Percentiles rank a stretch among this genome's conserved stretches.
Evolutionary conservation across 2,113 vertebrate species (phyloP).

Genomic region (Eudorcas thomsonii): DNA sequence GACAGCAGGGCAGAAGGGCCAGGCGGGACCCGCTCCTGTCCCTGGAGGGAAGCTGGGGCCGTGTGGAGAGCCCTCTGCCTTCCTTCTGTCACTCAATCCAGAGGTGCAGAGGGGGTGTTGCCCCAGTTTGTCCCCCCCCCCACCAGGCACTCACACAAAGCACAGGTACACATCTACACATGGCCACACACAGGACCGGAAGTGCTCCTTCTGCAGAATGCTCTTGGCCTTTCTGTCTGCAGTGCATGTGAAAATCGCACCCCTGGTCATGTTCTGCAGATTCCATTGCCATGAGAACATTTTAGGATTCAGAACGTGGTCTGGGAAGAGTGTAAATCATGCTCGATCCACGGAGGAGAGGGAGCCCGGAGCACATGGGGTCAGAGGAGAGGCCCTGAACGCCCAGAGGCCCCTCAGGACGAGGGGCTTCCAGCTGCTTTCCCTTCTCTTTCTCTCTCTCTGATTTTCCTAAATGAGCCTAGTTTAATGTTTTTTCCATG

Average conservation of each 20-base stretch:
- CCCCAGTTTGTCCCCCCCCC: neutral
- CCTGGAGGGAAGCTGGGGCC: neutral
- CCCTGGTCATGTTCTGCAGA: neutral
- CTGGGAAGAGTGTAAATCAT: neutral
- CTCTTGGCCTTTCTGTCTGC: neutral
- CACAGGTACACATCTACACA: no score
- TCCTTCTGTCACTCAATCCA: neutral
- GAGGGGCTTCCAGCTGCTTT: neutral
- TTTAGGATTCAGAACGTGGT: neutral
- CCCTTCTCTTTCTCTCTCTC: neutral
- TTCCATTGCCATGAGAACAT: neutral
- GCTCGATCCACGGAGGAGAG: fast-evolving
- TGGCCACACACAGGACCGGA: neutral
- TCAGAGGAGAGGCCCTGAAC: neutral
- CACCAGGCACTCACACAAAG: neutral
- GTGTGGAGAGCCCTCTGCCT: neutral
- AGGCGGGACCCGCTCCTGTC: neutral
- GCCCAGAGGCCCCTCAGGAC: fast-evolving
- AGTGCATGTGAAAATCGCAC: neutral
- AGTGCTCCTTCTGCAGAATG: neutral
- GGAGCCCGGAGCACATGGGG: neutral
- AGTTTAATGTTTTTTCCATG: neutral
- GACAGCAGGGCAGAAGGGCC: neutral
- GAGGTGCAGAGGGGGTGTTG: neutral
- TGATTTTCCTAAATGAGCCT: neutral